A percentile compares a stretch with the other conserved stretches of the same genome.
Conservation (phyloP, 2,113 vertebrate species). For the Psilopsiagon aurifrons region DNA sequence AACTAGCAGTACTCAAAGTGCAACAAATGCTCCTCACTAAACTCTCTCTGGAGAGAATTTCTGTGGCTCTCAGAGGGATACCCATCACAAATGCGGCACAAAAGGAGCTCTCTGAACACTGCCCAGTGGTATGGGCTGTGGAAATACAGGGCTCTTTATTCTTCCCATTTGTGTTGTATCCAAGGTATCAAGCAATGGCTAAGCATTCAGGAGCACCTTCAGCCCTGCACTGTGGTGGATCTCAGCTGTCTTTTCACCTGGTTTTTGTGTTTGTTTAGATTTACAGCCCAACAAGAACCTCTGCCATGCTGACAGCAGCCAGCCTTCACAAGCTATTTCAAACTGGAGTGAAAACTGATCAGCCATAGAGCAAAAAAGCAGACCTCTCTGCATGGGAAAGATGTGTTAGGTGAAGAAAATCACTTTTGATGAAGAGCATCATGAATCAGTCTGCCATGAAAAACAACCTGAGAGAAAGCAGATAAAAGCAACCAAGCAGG, state of each 20-base stretch:
- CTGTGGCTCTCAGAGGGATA: neutral
- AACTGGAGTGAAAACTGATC: neutral
- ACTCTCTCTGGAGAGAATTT: neutral
- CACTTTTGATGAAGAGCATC: neutral
- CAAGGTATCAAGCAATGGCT: neutral
- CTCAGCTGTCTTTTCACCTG: neutral
- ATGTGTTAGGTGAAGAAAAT: neutral
- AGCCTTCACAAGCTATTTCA: neutral
- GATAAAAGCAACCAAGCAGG: neutral
- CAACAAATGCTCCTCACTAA: neutral
- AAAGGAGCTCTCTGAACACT: neutral
- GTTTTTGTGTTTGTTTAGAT: neutral
- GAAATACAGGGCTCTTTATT: neutral
- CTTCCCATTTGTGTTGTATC: neutral
- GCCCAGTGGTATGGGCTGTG: fast-evolving
- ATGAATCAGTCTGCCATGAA: neutral
- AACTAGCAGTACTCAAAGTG: neutral
- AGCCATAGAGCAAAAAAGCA: neutral
- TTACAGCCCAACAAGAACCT: neutral
- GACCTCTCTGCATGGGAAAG: neutral
- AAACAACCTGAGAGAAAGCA: neutral
- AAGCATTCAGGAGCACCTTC: neutral
- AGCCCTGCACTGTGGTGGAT: neutral
- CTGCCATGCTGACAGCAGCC: neutral
- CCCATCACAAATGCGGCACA: neutral